These are phyloP conservation scores for Alethe castanea DNA, from an alignment of 2,113 vertebrate genomes.

Conservation along the genomic window DNA sequence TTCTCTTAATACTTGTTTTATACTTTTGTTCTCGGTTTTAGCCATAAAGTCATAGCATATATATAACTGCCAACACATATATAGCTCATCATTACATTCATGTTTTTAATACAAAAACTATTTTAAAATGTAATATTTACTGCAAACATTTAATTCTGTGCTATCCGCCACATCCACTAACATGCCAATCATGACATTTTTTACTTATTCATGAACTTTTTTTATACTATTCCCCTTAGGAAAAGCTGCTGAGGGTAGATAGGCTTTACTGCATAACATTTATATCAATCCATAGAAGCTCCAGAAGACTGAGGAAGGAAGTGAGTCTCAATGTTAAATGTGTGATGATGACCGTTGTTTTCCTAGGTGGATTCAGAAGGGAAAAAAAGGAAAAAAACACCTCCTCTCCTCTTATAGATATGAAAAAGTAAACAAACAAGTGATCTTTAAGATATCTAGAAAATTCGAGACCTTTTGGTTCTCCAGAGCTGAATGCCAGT, in stretches of 20 bases:
- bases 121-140: background rate
- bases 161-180: rapidly evolving
- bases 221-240: background rate
- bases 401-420: background rate
- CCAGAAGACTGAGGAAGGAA: background rate
- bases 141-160: background rate
- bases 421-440: background rate
- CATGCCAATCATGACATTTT: rapidly evolving
- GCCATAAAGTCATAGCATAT: background rate
- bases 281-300: background rate
- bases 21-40: background rate
- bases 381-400: background rate
- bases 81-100: background rate
- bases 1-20: background rate
- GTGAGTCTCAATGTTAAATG: background rate
- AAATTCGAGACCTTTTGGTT: background rate
- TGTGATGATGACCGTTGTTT: background rate
- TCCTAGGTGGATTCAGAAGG: background rate
- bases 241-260: background rate
- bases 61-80: background rate
- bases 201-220: background rate
- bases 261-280: background rate
- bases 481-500: background rate
- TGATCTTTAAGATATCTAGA: background rate
- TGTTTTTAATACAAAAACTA: background rate